Conservation (phyloP, 2,113 vertebrate species). For the Oceanites oceanicus region DNA sequence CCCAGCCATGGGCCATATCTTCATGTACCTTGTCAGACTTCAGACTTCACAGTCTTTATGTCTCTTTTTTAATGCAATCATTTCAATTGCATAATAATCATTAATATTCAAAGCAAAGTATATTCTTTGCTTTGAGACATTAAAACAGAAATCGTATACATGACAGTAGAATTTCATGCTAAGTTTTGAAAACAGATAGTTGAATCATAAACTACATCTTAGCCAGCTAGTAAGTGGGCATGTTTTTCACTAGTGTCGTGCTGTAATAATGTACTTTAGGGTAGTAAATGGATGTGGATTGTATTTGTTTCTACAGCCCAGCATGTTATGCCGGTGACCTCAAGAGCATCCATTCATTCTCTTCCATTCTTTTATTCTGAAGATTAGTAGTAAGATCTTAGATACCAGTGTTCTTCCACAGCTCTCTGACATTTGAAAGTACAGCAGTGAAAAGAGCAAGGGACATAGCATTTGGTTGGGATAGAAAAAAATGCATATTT, state of each 20-base stretch:
- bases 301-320: not conserved
- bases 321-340: not conserved
- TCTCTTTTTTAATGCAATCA: not conserved
- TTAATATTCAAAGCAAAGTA: not conserved
- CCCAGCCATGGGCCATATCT: not conserved
- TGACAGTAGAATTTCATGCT: not conserved
- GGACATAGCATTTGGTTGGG: not conserved
- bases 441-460: not conserved
- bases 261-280: not conserved
- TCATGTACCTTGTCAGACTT: not conserved
- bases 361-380: not conserved
- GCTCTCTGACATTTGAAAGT: not conserved
- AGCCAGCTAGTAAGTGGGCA: not conserved
- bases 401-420: not conserved
- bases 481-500: not conserved
- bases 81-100: not conserved
- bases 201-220: not conserved
- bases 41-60: not conserved
- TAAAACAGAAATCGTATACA: not conserved
- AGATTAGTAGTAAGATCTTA: not conserved
- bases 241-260: not conserved
- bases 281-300: not conserved
- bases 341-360: not conserved
- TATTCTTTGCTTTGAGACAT: not conserved
- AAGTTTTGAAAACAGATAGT: not conserved